phyloP scores from a whole-genome alignment of 2,113 vertebrate species.

The Fulica atra region DNA sequence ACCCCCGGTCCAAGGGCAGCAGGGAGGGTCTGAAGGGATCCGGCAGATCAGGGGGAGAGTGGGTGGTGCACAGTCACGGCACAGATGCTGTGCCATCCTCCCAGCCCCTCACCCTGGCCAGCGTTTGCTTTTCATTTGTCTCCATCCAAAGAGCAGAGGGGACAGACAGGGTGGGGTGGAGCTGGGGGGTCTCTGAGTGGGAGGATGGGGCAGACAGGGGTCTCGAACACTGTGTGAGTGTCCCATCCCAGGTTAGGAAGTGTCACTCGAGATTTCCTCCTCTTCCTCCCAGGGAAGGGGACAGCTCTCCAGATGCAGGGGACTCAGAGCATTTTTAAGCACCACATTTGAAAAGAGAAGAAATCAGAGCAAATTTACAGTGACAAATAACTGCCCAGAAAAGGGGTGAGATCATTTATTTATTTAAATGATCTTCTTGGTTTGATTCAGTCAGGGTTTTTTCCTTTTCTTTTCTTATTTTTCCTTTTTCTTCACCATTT shows the following conservation, averaged over 20 bases:
- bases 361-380: not conserved
- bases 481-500: not conserved
- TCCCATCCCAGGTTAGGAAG: not conserved
- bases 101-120: accelerated
- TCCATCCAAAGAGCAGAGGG: not conserved
- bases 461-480: not conserved
- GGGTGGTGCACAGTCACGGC: accelerated
- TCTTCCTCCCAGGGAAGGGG: not conserved
- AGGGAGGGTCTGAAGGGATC: not conserved
- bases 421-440: not conserved
- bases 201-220: accelerated
- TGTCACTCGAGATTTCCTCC: constrained; percentile 22
- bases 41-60: not conserved
- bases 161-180: not conserved
- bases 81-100: accelerated
- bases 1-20: accelerated
- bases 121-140: not conserved
- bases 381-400: not conserved
- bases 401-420: not conserved
- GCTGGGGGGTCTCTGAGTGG: accelerated
- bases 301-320: not conserved
- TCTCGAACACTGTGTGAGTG: not conserved
- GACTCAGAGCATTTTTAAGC: not conserved
- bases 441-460: not conserved
- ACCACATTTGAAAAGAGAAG: not conserved